Base-by-base conservation (phyloP, 2,888 invertebrate genomes). In the Diplolepis rosae region DNA sequence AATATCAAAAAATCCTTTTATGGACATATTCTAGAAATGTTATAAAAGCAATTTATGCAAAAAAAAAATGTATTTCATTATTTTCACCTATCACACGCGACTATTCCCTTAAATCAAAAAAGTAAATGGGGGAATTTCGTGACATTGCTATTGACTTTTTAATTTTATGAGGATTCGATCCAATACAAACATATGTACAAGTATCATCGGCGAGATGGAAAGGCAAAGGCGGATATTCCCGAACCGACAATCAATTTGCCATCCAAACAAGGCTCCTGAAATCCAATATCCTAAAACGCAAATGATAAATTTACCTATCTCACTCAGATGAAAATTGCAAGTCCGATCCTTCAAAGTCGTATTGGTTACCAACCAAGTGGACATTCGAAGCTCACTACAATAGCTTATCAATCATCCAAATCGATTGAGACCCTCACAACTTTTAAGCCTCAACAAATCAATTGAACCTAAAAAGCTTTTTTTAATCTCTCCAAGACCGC, bases 381-480 rank as follows among this genome's bases (percentile, higher is more conserved):
- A 18, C 52, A 30, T n/a, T 15, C 15, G 5, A 5, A 45, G 4
- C n/a, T 5, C n/a, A 28, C n/a, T 15, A 15, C 15, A 52, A 52
- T 52, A 56, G 15, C 32, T 35, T 39, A 39, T 39, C 61, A 61
- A 61, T 61, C 61, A 61, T 39, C 6, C n/a, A 7, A 39, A 39
- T 27, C 9, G 61, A 35, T 35, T 35, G 18, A 22, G 18, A 18
- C 18, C 22, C 13, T 32, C 24, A 11, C 24, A 39, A 42, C 39
- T 42, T 61, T 22, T 39, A 24, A 39, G 27, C 39, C 61, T n/a
- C 24, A 4, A 42, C 6, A n/a, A 61, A 61, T 61, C 22, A 54
- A 18, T 61, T 61, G 1, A 24, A n/a, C 2, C 24, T n/a, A 24
- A 13, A 24, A 61, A 42, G 27, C 39, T 61, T 42, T 24, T 24